Evolutionary conservation across 2,888 invertebrate genomes (phyloP), one percentile per base, ranked within the genome.

Genomic region (Lamproptera curius): DNA sequence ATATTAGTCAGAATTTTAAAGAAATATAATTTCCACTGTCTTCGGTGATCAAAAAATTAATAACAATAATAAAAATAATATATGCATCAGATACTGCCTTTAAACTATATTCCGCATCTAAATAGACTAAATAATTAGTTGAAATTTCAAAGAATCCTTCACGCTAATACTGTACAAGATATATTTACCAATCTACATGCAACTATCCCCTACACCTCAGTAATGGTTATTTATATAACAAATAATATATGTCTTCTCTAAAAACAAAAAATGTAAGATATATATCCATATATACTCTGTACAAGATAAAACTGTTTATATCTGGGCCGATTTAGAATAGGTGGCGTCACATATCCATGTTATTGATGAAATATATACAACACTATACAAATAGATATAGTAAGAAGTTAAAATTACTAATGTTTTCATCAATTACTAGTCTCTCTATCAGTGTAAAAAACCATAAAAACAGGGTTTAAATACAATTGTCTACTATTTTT

Each of bases 121-220:
- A 13, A 41, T 40, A 41, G 33, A 16, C 13, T 10, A 39, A 17
- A 13, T 11, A 4, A 31, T 16, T 43, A 37, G 11, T 31, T 37
- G 42, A 36, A 31, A 11, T 41, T 46, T 46, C 15, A 33, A 42
- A 42, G 17, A 42, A 47, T 47, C 42, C 46, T 16, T 37, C 46
- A 33, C 37, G 33, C 33, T 47, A 47, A 47, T 47, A 47, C 47
- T 47, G 47, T 37, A 42, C 42, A 47, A 17, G 42, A 15, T 2
- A 15, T 38, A 17, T 14, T 35, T 35, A 16, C 15, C 13, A 3
- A 13, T 10, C 14, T 44, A 28, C 23, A 15, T 35, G 16, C 16
- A 15, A 13, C 31, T n/a, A 31, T 6, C 13, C 16, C 35, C 14
- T 36, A 40, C 35, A 6, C n/a, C 37, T 39, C 37, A 38, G 42